Evolutionary conservation across 1,140 invertebrate genomes (phyloP), one percentile per base, ranked within the genome.

Genomic region (Pseudomyrmex gracilis): DNA sequence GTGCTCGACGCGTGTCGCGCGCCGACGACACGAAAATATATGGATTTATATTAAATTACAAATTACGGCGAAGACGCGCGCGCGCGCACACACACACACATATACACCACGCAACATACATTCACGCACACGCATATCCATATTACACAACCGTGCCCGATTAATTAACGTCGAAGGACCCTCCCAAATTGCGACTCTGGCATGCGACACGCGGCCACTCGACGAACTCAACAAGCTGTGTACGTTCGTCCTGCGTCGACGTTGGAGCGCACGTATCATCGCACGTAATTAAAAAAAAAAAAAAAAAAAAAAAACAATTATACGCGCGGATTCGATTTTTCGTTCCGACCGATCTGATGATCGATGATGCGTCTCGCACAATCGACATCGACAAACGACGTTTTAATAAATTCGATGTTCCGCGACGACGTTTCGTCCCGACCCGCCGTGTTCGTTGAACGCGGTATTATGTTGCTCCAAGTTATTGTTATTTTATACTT

Each of bases 161-260:
- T 71, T 80, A 78, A 83, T 87, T 51, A 83, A 73, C 34, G 60
- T 67, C 53, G 60, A 80, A 74, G 57, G 45, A 53, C 10, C 12
- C 2, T 3, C 13, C 73, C 51, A 47, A 86, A 67, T 67, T 49
- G 61, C 70, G 73, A 87, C 86, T 84, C 73, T 73, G 55, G 57
- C 5, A 8, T 4, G 45, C 10, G 20, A 17, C 20, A 49, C 22
- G 49, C n/a, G 61, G 34, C 20, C 12, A 5, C 10, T 51, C 61
- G 24, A 43, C 15, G 53, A 68, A n/a, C n/a, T 55, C 34, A 61
- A 34, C 22, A 12, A 20, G 24, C 67, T 68, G n/a, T 68, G n/a
- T 12, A 34, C 49, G 61, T 43, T 64, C 76, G 17, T 58, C 66
- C 12, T 47, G 20, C 22, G 20, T 68, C 64, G 43, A 68, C 15